Evolutionary conservation across 2,797 vertebrate species (phyloP).

Genomic region (Etheostoma nigrum): DNA sequence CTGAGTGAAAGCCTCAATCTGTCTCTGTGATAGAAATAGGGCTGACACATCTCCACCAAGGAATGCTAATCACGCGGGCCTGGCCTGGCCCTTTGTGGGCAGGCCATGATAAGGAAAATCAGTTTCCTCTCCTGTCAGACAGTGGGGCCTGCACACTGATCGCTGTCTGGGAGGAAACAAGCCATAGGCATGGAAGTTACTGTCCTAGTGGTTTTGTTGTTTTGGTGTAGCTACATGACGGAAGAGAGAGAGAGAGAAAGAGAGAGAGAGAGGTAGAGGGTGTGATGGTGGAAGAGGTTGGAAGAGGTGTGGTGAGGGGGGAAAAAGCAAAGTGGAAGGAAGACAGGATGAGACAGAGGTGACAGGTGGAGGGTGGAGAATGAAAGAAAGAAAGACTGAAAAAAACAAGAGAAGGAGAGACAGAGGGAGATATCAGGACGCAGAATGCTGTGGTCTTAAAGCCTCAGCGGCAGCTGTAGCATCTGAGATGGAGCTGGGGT

Average conservation of each 20-base stretch:
- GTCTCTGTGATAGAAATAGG: constrained; percentile 98
- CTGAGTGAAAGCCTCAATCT: constrained; percentile 99
- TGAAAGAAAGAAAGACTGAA: constrained; percentile 42
- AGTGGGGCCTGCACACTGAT: constrained; percentile 83
- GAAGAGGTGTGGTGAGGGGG: constrained; percentile 25
- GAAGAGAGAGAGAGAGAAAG: constrained; percentile 44
- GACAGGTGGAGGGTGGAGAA: constrained; percentile 51
- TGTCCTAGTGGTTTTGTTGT: constrained; percentile 89
- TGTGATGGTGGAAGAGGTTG: constrained; percentile 20
- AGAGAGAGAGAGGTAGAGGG: constrained; percentile 28
- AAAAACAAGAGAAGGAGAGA: constrained; percentile 32
- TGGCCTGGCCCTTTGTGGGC: constrained; percentile 98
- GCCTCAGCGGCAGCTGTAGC: constrained; percentile 78
- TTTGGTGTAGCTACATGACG: constrained; percentile 77
- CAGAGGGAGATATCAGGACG: constrained; percentile 69
- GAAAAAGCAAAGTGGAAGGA: constrained; percentile 43
- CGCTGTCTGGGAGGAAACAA: constrained; percentile 88
- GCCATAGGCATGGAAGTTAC: constrained; percentile 86
- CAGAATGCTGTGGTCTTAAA: constrained; percentile 81
- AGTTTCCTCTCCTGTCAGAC: constrained; percentile 92
- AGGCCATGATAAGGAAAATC: constrained; percentile 96
- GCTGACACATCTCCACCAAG: constrained; percentile 90
- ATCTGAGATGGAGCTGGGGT: constrained; percentile 87
- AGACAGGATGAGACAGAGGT: constrained; percentile 49
- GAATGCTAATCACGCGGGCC: constrained; percentile 97